Base-by-base conservation (phyloP, 2,888 invertebrate genomes). In the Tenthredo amoena region DNA sequence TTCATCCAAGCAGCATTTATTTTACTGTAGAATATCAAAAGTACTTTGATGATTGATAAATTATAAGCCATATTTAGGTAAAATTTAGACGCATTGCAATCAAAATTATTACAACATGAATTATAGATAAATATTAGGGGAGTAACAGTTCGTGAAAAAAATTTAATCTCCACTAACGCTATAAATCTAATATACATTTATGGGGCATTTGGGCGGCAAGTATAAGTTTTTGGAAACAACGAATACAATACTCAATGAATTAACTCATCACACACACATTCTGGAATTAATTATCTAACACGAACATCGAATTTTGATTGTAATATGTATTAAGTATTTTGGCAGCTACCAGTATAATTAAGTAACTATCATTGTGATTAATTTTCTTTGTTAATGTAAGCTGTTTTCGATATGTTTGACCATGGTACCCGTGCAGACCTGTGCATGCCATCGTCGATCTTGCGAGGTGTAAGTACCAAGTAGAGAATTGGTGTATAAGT, bases 371-470 rank as follows among this genome's bases (percentile, higher is more conserved):
- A 9, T 83, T 5, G 83, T 71, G 47, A 37, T 83, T 83, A 34
- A 68, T 40, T 83, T 83, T 62, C 34, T 37, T 71, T 34, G 87
- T 88, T 89, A 90, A 90, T 90, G 87, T 86, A 84, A 88, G 90
- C 65, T 86, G 84, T 90, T 88, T 92, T 91, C 91, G 90, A 87
- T 92, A 89, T 91, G 90, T 91, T 91, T 89, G 90, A 91, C 88
- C 90, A 89, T 91, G 91, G 92, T 92, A 90, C 90, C 90, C 89
- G 89, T 91, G 92, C 94, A 96, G 97, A 95, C 96, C 97, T 94
- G 96, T 97, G 96, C 97, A 97, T 97, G 98, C 97, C 94, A 96
- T 98, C 96, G 97, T 97, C 95, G 96, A 96, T 94, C 96, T 98
- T 95, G 96, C 97, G 94, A 96, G 96, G 96, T 98, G 97, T 98